Evolutionary conservation across 2,113 vertebrate genomes (phyloP), one percentile per base, ranked within the genome.

Genomic region (Odontesthes bonariensis): DNA sequence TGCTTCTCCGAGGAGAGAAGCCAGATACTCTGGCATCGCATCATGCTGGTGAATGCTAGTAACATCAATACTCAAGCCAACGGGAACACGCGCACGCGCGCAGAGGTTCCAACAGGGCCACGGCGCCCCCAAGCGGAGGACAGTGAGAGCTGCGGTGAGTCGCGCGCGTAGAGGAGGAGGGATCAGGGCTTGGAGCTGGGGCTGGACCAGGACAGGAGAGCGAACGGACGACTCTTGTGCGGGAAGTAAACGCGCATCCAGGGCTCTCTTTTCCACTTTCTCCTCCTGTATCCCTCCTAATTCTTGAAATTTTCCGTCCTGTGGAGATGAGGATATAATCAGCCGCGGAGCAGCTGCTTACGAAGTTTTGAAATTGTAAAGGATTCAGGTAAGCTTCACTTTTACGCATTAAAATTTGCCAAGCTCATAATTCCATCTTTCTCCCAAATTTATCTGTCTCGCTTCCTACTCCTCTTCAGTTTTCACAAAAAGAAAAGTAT

Each of bases 111-210:
- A 32, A 85, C 86, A 63, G 90, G 91, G 56, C 84, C 80, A 89
- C 69, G 70, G 90, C 91, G 91, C 91, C 91, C 75, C 89, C 92
- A 77, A 72, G 92, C 61, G 92, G 91, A 51, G 63, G 56, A 20
- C 6, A 1, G 5, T 0, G 19, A 13, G 3, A 73, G 78, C 63
- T 44, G 63, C 75, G 73, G 69, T 38, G 69, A 40, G 60, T 32
- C 65, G 57, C 33, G 77, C 73, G 75, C 80, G 69, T 10, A 20
- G 76, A 64, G 76, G 71, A 80, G 92, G 91, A 87, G 88, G 90
- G 86, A 77, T 60, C 88, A 79, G 65, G 56, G 60, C 38, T 40
- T 6, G 69, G 16, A 0, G 71, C 76, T 90, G 75, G 75, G 80
- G 82, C 79, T 86, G 84, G 76, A 86, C 71, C 75, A 64, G 82